These are phyloP conservation scores for Gobionotothen gibberifrons DNA, from an alignment of 2,797 vertebrate genomes.

Conservation along the genomic window DNA sequence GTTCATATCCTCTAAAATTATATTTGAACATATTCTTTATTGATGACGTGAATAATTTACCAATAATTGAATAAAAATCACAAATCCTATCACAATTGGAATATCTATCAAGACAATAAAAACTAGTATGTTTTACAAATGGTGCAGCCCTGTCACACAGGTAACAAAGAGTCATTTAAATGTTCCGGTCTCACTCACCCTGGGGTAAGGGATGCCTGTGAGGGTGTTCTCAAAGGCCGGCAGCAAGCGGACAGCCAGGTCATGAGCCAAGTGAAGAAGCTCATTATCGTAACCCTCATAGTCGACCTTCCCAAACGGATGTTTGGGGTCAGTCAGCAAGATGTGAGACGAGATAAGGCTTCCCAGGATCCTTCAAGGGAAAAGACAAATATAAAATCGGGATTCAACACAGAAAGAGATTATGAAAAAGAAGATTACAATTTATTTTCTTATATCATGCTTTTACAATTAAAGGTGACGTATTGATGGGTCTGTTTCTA, in stretches of 20 bases:
- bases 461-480: too few relatives aligned
- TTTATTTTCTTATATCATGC: too few relatives aligned
- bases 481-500: too few relatives aligned
- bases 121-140: too few relatives aligned
- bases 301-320: conserved; percentile 94
- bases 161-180: background rate
- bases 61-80: too few relatives aligned
- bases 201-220: conserved; percentile 96
- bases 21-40: too few relatives aligned
- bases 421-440: background rate
- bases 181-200: conserved; percentile 80
- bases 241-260: conserved; percentile 94
- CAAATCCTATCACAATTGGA: too few relatives aligned
- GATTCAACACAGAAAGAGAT: background rate
- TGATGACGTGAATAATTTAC: too few relatives aligned
- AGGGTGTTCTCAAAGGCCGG: conserved; percentile 98
- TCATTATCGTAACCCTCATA: conserved; percentile 94
- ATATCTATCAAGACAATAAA: too few relatives aligned
- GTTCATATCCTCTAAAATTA: too few relatives aligned
- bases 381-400: background rate
- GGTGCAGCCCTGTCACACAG: too few relatives aligned
- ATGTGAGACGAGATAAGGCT: conserved; percentile 97
- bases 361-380: conserved; percentile 89
- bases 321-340: conserved; percentile 93
- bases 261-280: conserved; percentile 93